These are phyloP conservation scores for Scleropages formosus DNA, from an alignment of 2,797 vertebrate species.

Conservation along the genomic window DNA sequence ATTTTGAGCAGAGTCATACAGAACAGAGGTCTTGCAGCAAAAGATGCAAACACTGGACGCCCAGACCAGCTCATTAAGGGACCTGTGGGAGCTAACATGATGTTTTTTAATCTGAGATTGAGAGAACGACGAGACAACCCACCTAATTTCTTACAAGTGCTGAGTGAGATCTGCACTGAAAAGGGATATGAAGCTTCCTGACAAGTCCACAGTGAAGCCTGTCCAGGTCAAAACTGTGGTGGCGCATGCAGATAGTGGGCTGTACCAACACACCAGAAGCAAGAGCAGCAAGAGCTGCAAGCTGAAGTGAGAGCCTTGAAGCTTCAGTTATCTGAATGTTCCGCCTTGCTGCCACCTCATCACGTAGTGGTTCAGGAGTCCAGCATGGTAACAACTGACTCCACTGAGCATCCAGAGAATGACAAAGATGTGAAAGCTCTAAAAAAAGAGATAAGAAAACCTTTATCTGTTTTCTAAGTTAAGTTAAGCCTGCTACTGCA, in stretches of 20 bases:
- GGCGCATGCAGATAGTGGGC: too few species aligned
- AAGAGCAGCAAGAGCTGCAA: constrained; percentile 34
- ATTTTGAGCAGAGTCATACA: constrained; percentile 21
- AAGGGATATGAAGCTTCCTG: constrained; percentile 1
- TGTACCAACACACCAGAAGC: too few species aligned
- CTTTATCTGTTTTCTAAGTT: too few species aligned
- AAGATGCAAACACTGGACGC: background rate
- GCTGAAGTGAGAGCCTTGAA: too few species aligned
- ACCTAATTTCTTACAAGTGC: too few species aligned
- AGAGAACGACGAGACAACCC: constrained; percentile 24
- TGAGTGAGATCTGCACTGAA: too few species aligned
- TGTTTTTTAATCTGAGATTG: constrained; percentile 28
- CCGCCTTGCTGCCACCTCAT: too few species aligned
- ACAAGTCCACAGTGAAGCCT: background rate
- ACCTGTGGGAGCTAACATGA: constrained; percentile 15
- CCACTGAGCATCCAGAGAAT: constrained; percentile 14
- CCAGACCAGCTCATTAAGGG: constrained; percentile 35
- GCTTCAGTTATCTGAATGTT: too few species aligned
- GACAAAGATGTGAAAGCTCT: constrained; percentile 25
- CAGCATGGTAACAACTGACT: too few species aligned
- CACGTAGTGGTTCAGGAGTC: too few species aligned
- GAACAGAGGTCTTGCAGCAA: too few species aligned
- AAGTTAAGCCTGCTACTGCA: too few species aligned
- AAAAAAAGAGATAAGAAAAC: constrained; percentile 22
- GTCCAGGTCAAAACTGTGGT: background rate